A percentile compares a stretch with the other conserved stretches of the same genome.
Evolutionary conservation across 2,797 vertebrate species (phyloP).

Genomic region (Sebastiscus tertius): DNA sequence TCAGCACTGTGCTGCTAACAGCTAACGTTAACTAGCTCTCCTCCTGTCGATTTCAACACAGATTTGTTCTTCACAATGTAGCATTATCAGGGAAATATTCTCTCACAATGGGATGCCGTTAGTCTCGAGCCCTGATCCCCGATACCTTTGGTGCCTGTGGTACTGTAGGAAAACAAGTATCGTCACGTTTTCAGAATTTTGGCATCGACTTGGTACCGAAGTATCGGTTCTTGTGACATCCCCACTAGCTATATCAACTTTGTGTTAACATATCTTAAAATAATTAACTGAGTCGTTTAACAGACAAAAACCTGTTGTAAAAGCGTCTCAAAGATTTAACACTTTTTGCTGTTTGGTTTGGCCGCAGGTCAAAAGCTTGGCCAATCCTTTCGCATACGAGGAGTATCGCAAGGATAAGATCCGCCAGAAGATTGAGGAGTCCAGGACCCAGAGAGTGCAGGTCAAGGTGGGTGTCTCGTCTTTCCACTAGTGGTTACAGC

Average conservation of each 20-base stretch:
- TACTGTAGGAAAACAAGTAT: too few species aligned
- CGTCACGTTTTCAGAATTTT: too few species aligned
- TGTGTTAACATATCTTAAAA: background rate
- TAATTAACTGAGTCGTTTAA: background rate
- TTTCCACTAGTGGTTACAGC: background rate
- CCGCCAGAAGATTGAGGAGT: constrained; percentile 97
- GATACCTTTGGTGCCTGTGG: too few species aligned
- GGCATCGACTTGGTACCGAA: too few species aligned
- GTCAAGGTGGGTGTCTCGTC: constrained; percentile 84
- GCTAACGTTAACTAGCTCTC: too few species aligned
- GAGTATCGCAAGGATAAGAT: constrained; percentile 97
- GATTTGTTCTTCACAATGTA: too few species aligned
- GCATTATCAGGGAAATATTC: too few species aligned
- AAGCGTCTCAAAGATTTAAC: background rate
- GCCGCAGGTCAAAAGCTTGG: constrained; percentile 93
- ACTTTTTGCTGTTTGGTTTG: background rate
- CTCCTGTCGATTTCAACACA: too few species aligned
- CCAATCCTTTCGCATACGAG: constrained; percentile 97
- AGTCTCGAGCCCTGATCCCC: too few species aligned
- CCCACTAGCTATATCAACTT: background rate
- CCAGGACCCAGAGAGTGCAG: constrained; percentile 92
- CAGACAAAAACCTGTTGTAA: background rate
- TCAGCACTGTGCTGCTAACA: too few species aligned
- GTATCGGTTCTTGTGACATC: too few species aligned
- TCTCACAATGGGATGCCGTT: too few species aligned